phyloP scores from a whole-genome alignment of 2,888 invertebrate genomes.

The Orthosia cruda region DNA sequence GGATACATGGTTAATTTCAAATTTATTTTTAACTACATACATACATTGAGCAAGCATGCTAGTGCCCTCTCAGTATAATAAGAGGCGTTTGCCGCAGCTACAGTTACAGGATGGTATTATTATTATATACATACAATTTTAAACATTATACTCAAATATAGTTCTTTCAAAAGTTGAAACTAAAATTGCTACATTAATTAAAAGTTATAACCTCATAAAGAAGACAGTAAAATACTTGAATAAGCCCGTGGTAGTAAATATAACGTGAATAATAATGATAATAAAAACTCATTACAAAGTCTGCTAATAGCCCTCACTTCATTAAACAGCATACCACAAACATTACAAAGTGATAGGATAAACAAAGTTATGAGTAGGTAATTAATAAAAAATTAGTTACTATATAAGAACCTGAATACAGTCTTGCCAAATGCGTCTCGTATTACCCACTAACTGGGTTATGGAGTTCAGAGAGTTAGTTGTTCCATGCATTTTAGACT shows the following conservation, averaged over 20 bases:
- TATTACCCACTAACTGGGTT: too few species aligned
- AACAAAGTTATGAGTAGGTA: neutral
- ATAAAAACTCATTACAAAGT: conserved; percentile 36
- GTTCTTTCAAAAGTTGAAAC: neutral
- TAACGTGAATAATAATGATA: conserved; percentile 23
- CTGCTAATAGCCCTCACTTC: conserved; percentile 9
- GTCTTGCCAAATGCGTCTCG: too few species aligned
- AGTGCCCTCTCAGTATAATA: too few species aligned
- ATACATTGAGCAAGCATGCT: too few species aligned
- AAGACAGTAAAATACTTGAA: neutral
- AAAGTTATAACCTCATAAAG: neutral
- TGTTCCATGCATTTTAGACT: too few species aligned
- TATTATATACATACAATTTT: neutral
- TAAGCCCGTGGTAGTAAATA: neutral
- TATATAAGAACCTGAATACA: neutral
- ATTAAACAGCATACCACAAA: neutral
- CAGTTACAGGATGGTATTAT: too few species aligned
- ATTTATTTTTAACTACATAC: neutral
- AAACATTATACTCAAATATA: neutral
- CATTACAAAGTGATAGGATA: neutral
- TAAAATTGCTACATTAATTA: neutral
- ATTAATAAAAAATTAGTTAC: neutral
- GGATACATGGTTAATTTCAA: too few species aligned
- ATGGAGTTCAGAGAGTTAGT: too few species aligned
- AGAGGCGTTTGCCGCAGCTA: too few species aligned